Evolutionary conservation across 2,888 invertebrate genomes (phyloP), one percentile per base, ranked within the genome.

Genomic region (Criorhina ranunculi): DNA sequence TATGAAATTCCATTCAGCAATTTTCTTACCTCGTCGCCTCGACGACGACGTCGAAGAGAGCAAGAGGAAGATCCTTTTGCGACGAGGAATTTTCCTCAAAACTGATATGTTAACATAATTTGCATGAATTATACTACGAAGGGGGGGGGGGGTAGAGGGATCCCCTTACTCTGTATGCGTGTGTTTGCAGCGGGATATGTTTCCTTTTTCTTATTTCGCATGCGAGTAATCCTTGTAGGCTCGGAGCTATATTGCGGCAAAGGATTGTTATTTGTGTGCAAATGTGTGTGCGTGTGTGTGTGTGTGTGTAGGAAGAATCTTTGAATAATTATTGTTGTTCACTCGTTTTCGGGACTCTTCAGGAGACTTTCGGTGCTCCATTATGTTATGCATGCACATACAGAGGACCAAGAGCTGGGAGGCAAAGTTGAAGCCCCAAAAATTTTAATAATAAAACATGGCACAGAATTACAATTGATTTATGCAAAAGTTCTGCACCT

Each of bases 381-480:
- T 15, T n/a, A 59, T 24, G 40, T 35, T 59, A 46, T 55, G 53
- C 24, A 44, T 42, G 35, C 11, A 42, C 33, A 44, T 35, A 55
- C 35, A 17, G 29, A 37, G 37, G 24, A 24, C 24, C 15, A 75
- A 17, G 51, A 64, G 44, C 69, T 75, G 31, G 53, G 59, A n/a
- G 75, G 64, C 70, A 69, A 70, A 75, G 75, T 85, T 80, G 80
- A 66, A 85, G 80, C 85, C 80, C n/a, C 60, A 49, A 80, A 79
- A 85, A 80, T 85, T 80, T 85, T 85, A 85, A 85, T 85, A 85
- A 85, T 80, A 85, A 80, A 85, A 85, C 85, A 85, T 85, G 85
- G 64, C 66, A 80, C 85, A 80, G 85, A 85, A 85, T 85, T 85
- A 85, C 85, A 85, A 85, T 85, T 80, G 85, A 85, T 85, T 85